Conservation (phyloP, 2,797 vertebrate genomes). For the Enteromius radiatus region DNA sequence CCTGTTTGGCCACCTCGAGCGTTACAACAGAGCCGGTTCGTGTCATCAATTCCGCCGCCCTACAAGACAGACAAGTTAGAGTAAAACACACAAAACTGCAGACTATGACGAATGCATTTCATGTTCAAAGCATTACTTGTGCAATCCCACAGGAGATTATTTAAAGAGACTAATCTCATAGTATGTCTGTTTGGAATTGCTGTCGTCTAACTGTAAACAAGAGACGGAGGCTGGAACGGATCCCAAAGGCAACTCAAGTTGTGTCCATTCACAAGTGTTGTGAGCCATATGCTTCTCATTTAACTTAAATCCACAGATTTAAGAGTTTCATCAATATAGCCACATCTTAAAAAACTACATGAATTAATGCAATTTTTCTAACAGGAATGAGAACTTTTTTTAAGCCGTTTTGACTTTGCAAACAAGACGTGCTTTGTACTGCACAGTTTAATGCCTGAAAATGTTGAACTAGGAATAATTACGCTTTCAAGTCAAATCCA, state of each 20-base stretch:
- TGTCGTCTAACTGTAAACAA: slow-evolving; percentile 20
- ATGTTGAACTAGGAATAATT: background rate
- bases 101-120: background rate
- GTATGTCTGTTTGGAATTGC: slow-evolving; percentile 39
- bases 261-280: slow-evolving; percentile 28
- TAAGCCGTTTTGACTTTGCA: background rate
- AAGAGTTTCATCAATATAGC: slow-evolving; percentile 17
- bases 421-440: slow-evolving; percentile 5
- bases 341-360: slow-evolving; percentile 14
- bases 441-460: background rate
- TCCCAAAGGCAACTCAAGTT: slow-evolving; percentile 33
- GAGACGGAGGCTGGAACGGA: slow-evolving; percentile 32
- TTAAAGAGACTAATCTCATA: slow-evolving; percentile 27
- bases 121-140: slow-evolving; percentile 8
- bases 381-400: background rate
- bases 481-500: background rate
- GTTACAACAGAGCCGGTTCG: slow-evolving; percentile 97
- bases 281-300: slow-evolving; percentile 50
- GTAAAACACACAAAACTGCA: slow-evolving; percentile 7
- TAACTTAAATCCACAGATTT: slow-evolving; percentile 8
- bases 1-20: slow-evolving; percentile 97
- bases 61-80: slow-evolving; percentile 65
- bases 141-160: slow-evolving; percentile 1
- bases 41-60: slow-evolving; percentile 98
- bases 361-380: background rate